Conservation (phyloP, 2,113 vertebrate species). For the Hippocampus mohnikei region DNA sequence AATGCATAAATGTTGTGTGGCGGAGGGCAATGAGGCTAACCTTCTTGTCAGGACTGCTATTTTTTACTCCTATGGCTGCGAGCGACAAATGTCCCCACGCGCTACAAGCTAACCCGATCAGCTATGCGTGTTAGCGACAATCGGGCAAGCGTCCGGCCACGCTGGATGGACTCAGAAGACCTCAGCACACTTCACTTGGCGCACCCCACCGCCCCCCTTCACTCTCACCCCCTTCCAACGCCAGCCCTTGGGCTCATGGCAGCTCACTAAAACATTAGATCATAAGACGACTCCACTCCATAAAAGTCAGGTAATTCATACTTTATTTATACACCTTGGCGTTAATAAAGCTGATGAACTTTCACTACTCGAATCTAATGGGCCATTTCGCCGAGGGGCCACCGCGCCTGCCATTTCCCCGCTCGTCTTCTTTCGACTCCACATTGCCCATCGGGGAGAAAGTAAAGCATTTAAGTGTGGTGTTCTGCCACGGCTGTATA, state of each 20-base stretch:
- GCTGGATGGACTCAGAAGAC: conserved; percentile 63
- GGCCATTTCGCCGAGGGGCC: conserved; percentile 51
- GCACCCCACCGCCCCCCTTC: conserved; percentile 29
- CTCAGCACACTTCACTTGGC: conserved; percentile 49
- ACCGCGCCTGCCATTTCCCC: conserved; percentile 41
- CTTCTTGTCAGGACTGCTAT: conserved; percentile 44
- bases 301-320: conserved; percentile 75
- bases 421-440: conserved; percentile 10
- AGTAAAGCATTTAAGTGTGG: conserved; percentile 49
- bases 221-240: conserved; percentile 52
- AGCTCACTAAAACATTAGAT: conserved; percentile 71
- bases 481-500: conserved; percentile 50
- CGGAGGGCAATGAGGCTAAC: conserved; percentile 45
- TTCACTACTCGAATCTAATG: conserved; percentile 72
- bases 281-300: conserved; percentile 68
- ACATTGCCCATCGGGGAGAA: conserved; percentile 45
- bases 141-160: conserved; percentile 69
- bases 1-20: background rate
- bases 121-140: conserved; percentile 71
- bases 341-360: conserved; percentile 75
- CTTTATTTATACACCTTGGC: conserved; percentile 72
- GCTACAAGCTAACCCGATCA: conserved; percentile 68
- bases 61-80: conserved; percentile 61
- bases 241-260: conserved; percentile 47
- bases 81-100: conserved; percentile 63